These are phyloP conservation scores for Carduelis carduelis DNA, from an alignment of 2,797 vertebrate species.

Conservation along the genomic window DNA sequence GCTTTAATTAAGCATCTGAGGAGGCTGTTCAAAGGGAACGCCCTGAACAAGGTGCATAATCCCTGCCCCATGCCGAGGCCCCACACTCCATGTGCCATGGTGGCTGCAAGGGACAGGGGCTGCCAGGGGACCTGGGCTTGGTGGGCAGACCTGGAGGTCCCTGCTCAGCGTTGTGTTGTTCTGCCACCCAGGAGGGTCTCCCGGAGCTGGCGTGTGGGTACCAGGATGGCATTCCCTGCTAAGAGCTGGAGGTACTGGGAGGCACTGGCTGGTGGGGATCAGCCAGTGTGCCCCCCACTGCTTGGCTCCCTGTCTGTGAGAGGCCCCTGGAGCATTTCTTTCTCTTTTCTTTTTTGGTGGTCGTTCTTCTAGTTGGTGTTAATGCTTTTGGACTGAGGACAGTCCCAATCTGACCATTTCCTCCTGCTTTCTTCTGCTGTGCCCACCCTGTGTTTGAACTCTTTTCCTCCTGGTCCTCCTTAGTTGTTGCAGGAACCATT, in stretches of 20 bases:
- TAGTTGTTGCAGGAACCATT: neutral
- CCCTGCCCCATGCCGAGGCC: neutral
- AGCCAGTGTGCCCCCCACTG: neutral
- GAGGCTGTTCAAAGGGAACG: neutral
- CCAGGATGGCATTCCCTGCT: neutral
- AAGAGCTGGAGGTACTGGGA: slow-evolving; percentile 46
- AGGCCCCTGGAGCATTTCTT: neutral
- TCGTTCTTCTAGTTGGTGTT: neutral
- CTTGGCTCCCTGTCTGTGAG: neutral
- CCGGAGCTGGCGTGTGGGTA: neutral
- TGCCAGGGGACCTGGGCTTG: fast-evolving
- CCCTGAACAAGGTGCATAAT: neutral
- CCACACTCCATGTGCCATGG: fast-evolving
- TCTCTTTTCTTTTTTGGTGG: neutral
- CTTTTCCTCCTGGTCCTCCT: neutral
- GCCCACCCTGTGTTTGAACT: neutral
- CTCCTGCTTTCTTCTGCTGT: neutral
- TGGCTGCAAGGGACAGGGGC: neutral
- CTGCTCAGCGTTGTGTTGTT: slow-evolving; percentile 4
- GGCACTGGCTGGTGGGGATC: fast-evolving
- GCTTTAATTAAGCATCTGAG: neutral
- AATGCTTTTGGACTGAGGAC: neutral
- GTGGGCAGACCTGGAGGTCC: neutral
- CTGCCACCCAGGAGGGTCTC: slow-evolving; percentile 46
- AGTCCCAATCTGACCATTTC: neutral